Percentiles rank a stretch among this genome's conserved stretches.
Conservation (phyloP, 1,140 invertebrate species). For the Apis florea region DNA sequence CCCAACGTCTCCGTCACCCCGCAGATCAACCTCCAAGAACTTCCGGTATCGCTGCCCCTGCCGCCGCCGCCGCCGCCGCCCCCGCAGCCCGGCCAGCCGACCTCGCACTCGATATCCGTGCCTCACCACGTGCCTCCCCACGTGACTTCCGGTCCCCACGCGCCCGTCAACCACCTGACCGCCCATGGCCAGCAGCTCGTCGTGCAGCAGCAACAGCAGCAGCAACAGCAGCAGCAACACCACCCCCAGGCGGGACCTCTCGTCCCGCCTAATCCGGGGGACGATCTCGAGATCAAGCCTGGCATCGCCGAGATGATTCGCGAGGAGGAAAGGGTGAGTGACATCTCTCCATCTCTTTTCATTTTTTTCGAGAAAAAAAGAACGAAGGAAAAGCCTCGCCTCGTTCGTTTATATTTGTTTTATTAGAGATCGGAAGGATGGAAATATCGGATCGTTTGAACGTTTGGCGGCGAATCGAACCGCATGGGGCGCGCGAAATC, state of each 20-base stretch:
- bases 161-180: constrained; percentile 75
- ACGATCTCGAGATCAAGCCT: constrained; percentile 94
- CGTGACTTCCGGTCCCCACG: constrained; percentile 76
- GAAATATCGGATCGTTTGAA: too few relatives aligned
- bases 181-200: constrained; percentile 75
- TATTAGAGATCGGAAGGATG: too few relatives aligned
- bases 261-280: constrained; percentile 77
- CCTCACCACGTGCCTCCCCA: constrained; percentile 79
- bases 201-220: constrained; percentile 69
- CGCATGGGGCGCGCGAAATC: too few relatives aligned
- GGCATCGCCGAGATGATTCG: constrained; percentile 97
- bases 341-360: background rate
- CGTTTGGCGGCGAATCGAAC: too few relatives aligned
- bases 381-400: too few relatives aligned
- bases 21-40: constrained; percentile 77
- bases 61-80: constrained; percentile 74
- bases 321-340: constrained; percentile 96
- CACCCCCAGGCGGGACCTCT: constrained; percentile 72
- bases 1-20: constrained; percentile 77
- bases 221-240: constrained; percentile 69
- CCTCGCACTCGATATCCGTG: constrained; percentile 77
- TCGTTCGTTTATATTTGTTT: too few relatives aligned
- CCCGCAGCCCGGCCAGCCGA: constrained; percentile 70
- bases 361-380: too few relatives aligned
- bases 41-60: constrained; percentile 75